Evolutionary conservation across 2,888 invertebrate species (phyloP).

Genomic region (Agrochola lychnidis): DNA sequence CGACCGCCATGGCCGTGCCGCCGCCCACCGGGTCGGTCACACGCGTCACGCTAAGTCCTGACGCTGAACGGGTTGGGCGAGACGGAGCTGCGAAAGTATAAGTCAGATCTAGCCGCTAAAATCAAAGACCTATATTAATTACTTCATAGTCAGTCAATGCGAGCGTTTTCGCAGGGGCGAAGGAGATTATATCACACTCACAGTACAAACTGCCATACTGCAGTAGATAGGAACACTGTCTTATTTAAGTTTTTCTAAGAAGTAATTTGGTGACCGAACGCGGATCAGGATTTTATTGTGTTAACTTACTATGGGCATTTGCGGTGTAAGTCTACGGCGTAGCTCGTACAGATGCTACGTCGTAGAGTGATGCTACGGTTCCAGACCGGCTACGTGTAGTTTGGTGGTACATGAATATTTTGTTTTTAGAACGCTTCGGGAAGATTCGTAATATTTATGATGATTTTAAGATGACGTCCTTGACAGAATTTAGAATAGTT

Average conservation of each 20-base stretch:
- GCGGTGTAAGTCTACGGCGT: slow-evolving; percentile 38
- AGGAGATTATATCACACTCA: neutral
- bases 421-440: neutral
- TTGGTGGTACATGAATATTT: neutral
- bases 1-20: slow-evolving; percentile 91
- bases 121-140: neutral
- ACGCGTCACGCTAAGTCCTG: slow-evolving; percentile 92
- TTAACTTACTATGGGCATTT: too few species aligned
- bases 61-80: slow-evolving; percentile 93
- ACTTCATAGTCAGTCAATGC: neutral
- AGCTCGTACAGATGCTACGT: slow-evolving; percentile 31
- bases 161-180: neutral
- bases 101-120: neutral
- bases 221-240: neutral
- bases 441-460: neutral
- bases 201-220: neutral
- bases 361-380: slow-evolving; percentile 4
- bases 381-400: neutral
- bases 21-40: slow-evolving; percentile 91
- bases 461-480: neutral
- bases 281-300: neutral
- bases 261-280: neutral
- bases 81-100: slow-evolving; percentile 90
- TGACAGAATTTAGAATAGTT: neutral
- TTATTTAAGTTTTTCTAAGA: neutral